Evolutionary conservation across 2,797 vertebrate genomes (phyloP), one percentile per base, ranked within the genome.

Genomic region (Pterois miles): DNA sequence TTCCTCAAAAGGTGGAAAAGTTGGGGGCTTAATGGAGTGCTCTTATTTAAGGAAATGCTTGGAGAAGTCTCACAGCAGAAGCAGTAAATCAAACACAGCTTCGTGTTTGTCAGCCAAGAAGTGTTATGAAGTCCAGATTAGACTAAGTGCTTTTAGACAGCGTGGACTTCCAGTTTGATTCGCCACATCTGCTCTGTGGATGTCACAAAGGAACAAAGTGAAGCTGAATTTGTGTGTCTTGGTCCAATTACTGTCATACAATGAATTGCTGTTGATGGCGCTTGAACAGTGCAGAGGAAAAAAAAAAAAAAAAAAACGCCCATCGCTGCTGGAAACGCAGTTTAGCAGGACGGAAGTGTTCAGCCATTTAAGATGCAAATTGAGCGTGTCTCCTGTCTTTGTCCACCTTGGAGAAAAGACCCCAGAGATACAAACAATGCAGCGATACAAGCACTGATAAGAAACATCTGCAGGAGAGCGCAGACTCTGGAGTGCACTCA

Each of bases 401-500:
- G 16, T 46, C 40, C 40, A 46, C 40, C 18, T 46, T 20, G 20
- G 40, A 46, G 13, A 38, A 33, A 34, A 59, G 0, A 34, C 11
- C 10, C 57, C 10, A 34, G 23, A 16, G 7, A 29, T 34, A 10
- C 18, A 33, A n/a, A 23, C 50, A 52, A 52, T 46, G 7, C n/a
- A n/a, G n/a, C n/a, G n/a, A n/a, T n/a, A n/a, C n/a, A 46, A 46
- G 20, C 40, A 46, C 0, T 46, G 0, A 2, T 46, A 46, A 8
- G 16, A 46, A 18, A 18, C 18, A 20, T 46, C 40, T 46, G 40
- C 40, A 20, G 40, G 40, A 46, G 40, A 46, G 20, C 40, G 0
- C 40, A 46, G 20, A 52, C 25, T 5, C 14, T 56, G 53, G 0
- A 56, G 27, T 18, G 27, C 18, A 56, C 18, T 16, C 54, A 18